A percentile compares a stretch with the other conserved stretches of the same genome.
phyloP scores from a whole-genome alignment of 2,797 vertebrate genomes.

The Parauchenoglanis ngamensis region DNA sequence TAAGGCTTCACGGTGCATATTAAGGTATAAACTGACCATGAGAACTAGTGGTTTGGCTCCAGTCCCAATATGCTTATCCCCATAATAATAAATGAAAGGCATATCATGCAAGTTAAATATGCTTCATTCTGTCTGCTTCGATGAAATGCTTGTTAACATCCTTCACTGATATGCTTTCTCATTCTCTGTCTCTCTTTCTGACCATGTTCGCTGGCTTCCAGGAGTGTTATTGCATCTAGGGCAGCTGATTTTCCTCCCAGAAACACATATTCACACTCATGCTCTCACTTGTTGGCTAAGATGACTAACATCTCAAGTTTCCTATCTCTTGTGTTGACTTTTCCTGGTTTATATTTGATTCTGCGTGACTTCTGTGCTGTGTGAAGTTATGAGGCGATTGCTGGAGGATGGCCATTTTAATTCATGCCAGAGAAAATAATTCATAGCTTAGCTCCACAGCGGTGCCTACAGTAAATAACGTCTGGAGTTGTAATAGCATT shows the following conservation, averaged over 20 bases:
- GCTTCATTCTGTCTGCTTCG: slow-evolving; percentile 53
- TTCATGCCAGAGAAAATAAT: slow-evolving; percentile 51
- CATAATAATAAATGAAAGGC: slow-evolving; percentile 60
- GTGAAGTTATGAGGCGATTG: slow-evolving; percentile 22
- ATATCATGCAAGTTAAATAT: slow-evolving; percentile 58
- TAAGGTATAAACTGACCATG: slow-evolving; percentile 61
- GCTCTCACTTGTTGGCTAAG: slow-evolving; percentile 24
- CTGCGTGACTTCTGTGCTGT: slow-evolving; percentile 28
- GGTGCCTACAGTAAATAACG: slow-evolving; percentile 41
- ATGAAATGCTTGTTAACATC: slow-evolving; percentile 56
- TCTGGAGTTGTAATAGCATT: slow-evolving; percentile 40
- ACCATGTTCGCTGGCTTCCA: slow-evolving; percentile 13
- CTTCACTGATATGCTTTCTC: slow-evolving; percentile 43
- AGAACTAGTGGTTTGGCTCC: slow-evolving; percentile 59
- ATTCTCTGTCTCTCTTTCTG: slow-evolving; percentile 8
- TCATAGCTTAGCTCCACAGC: slow-evolving; percentile 39
- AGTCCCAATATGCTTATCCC: slow-evolving; percentile 47
- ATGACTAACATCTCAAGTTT: slow-evolving; percentile 30
- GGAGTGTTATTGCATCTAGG: slow-evolving; percentile 30
- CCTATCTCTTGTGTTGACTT: slow-evolving; percentile 42
- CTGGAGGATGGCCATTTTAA: slow-evolving; percentile 40
- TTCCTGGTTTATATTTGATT: slow-evolving; percentile 39
- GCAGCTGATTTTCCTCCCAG: not conserved
- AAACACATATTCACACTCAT: slow-evolving; percentile 21
- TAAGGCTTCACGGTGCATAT: slow-evolving; percentile 55